Conservation (phyloP, 2,113 vertebrate species). For the Cololabis saira region DNA sequence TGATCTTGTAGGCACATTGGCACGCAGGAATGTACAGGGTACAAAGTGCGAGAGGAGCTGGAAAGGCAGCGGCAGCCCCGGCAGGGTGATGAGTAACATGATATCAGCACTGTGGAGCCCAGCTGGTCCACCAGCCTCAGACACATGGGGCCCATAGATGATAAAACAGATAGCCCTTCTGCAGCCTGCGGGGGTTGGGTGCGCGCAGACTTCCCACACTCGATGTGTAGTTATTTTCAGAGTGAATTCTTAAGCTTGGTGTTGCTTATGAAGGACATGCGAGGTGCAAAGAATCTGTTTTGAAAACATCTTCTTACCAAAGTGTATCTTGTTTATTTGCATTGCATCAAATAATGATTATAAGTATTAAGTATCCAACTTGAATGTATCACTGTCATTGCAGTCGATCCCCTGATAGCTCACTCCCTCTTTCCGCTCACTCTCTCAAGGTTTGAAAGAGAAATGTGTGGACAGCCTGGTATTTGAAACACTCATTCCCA, state of each 20-base stretch:
- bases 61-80: slow-evolving; percentile 41
- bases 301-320: slow-evolving; percentile 20
- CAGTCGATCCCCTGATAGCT: background rate
- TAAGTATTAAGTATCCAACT: background rate
- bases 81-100: slow-evolving; percentile 56
- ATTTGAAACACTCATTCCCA: slow-evolving; percentile 96
- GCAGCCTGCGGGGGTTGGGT: slow-evolving; percentile 27
- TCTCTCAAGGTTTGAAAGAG: slow-evolving; percentile 90
- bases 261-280: slow-evolving; percentile 60
- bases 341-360: background rate
- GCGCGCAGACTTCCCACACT: slow-evolving; percentile 23
- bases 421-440: slow-evolving; percentile 9
- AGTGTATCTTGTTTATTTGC: background rate
- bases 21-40: slow-evolving; percentile 41
- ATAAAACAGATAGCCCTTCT: slow-evolving; percentile 37
- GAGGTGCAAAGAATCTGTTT: slow-evolving; percentile 39
- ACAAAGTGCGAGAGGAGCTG: slow-evolving; percentile 41
- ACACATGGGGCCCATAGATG: slow-evolving; percentile 57
- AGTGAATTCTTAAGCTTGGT: slow-evolving; percentile 38
- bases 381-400: slow-evolving; percentile 8
- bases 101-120: slow-evolving; percentile 51
- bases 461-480: slow-evolving; percentile 96
- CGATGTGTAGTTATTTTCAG: slow-evolving; percentile 74
- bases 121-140: slow-evolving; percentile 50
- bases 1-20: slow-evolving; percentile 22